A percentile compares a stretch with the other conserved stretches of the same genome.
Evolutionary conservation across 2,888 invertebrate species (phyloP).

Genomic region (Drosophila monieri): DNA sequence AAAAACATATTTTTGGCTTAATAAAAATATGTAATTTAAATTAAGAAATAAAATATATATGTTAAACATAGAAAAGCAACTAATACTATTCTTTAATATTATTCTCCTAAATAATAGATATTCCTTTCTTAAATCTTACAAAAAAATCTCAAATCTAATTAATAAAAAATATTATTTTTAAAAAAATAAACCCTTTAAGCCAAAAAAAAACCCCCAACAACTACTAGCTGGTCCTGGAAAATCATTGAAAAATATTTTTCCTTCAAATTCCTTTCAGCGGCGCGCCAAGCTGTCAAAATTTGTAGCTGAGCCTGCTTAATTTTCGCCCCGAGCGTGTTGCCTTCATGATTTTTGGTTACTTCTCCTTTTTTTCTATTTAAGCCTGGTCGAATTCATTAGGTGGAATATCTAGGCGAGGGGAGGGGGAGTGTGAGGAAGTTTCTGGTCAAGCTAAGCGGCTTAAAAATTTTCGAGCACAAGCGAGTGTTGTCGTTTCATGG

Average conservation of each 20-base stretch:
- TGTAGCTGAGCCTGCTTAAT: constrained; percentile 36
- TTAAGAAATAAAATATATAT: too few species aligned
- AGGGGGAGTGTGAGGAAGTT: constrained; percentile 25
- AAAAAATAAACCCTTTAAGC: not conserved
- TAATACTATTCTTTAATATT: too few species aligned
- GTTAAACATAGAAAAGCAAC: too few species aligned
- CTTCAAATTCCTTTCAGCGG: not conserved
- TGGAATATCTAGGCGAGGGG: not conserved
- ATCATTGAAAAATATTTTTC: not conserved
- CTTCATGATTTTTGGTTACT: constrained; percentile 36
- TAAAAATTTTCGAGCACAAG: constrained; percentile 61
- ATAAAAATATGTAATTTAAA: too few species aligned
- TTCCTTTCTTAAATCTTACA: too few species aligned
- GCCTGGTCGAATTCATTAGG: constrained; percentile 13
- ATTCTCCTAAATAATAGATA: too few species aligned
- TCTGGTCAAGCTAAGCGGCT: constrained; percentile 75
- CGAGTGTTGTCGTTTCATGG: constrained; percentile 34
- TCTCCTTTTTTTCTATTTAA: constrained; percentile 10
- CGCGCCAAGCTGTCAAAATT: constrained; percentile 35
- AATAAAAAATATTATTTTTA: not conserved
- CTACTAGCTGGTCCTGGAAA: not conserved
- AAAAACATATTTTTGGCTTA: too few species aligned
- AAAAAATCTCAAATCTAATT: too few species aligned
- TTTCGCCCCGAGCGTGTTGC: constrained; percentile 39
- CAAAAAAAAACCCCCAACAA: not conserved